Evolutionary conservation across 2,113 vertebrate species (phyloP), one percentile per base, ranked within the genome.

Genomic region (Lycaon pictus): DNA sequence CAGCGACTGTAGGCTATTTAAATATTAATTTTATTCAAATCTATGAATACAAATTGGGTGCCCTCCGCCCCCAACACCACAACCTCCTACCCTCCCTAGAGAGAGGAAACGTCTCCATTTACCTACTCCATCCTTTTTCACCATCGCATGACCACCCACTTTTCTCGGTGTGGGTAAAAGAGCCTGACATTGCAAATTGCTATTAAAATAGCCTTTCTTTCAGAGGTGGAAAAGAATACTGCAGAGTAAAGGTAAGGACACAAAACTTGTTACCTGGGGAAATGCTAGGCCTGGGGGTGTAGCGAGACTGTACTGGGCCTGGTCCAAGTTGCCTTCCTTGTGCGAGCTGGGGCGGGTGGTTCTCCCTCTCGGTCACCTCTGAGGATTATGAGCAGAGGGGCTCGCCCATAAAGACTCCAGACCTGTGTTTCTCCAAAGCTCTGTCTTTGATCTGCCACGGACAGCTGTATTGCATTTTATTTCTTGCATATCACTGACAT

Each of bases 171-270:
- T 72, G 71, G 43, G 32, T 76, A 10, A 74, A 77, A 88, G 43
- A 88, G 74, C 93, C 80, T 82, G 13, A 25, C 76, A 87, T 80
- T 95, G 71, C 87, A 53, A 25, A 53, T 72, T 96, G 16, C 71
- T 79, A 20, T 88, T 85, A 92, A 93, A 92, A 90, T 65, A 96
- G 90, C 58, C 79, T 97, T 97, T 93, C 62, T 96, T 98, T 80
- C 95, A 97, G 95, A 93, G 88, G 86, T 76, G 85, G 92, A 74
- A 82, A 97, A 80, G 84, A 96, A 67, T 43, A 4, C 74, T 77
- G 6, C 72, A 81, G 74, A 60, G 76, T 95, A 56, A 83, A 97
- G 95, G 93, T 98, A 97, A 98, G 96, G 74, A 83, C 20, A 35
- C 72, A 69, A 15, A 85, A 37, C 71, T 56, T 62, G 69, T 80